Conservation (phyloP, 2,113 vertebrate species). For the Pheucticus melanocephalus region DNA sequence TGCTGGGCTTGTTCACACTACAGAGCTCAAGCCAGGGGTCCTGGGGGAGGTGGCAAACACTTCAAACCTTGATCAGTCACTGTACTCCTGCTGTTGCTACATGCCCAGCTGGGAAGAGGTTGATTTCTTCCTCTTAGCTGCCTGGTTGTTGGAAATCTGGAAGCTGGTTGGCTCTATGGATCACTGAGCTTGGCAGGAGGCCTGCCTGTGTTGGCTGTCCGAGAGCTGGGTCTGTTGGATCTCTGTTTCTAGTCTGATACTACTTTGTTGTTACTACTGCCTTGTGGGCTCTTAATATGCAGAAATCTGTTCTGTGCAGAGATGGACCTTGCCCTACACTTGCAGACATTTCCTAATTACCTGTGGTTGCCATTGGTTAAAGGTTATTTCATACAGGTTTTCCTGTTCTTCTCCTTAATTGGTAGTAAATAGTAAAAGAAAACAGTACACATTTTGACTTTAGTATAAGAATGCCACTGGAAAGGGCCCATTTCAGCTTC, state of each 20-base stretch:
- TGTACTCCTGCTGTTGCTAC: not conserved
- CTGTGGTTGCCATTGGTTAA: not conserved
- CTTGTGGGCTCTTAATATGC: not conserved
- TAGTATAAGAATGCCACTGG: not conserved
- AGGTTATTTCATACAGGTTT: not conserved
- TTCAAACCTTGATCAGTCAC: not conserved
- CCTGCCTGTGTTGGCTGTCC: not conserved
- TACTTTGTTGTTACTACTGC: not conserved
- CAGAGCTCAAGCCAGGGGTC: not conserved
- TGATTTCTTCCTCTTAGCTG: not conserved
- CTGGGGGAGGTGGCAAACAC: not conserved
- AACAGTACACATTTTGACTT: not conserved
- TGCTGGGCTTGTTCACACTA: not conserved
- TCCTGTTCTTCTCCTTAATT: not conserved
- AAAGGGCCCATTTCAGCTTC: not conserved
- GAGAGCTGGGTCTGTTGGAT: not conserved
- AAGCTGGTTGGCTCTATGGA: not conserved
- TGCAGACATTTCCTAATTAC: not conserved
- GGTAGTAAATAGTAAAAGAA: not conserved
- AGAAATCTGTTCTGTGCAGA: not conserved
- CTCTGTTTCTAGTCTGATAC: not conserved
- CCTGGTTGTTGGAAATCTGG: not conserved
- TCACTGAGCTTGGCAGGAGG: not conserved
- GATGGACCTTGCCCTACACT: accelerated
- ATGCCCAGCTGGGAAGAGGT: not conserved